These are phyloP conservation scores for Silurus asotus DNA, from an alignment of 2,113 vertebrate species.

Conservation along the genomic window DNA sequence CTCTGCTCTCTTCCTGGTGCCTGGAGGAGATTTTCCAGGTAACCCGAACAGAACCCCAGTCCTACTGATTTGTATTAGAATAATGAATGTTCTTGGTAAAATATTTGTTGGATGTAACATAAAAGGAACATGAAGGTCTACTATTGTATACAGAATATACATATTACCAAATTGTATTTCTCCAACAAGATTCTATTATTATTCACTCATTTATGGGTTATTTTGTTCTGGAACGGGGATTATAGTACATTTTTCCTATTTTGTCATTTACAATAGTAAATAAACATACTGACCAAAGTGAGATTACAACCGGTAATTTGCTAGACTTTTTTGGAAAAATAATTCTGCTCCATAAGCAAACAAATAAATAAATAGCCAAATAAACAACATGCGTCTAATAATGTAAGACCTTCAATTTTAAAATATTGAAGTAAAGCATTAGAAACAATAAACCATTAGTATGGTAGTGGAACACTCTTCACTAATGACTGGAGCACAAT, in stretches of 20 bases:
- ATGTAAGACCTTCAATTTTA: too few species aligned
- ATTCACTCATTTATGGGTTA: background rate
- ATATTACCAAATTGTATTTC: background rate
- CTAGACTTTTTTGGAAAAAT: background rate
- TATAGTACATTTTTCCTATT: background rate
- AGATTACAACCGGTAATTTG: background rate
- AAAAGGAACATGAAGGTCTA: background rate
- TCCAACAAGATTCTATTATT: background rate
- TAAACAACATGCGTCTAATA: too few species aligned
- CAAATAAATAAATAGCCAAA: background rate
- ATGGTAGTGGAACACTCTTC: background rate
- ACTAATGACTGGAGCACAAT: background rate
- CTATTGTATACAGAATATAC: background rate
- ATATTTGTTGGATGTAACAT: background rate
- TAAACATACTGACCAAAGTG: background rate
- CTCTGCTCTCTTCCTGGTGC: constrained; percentile 88
- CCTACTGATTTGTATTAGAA: background rate
- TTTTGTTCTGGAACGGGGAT: background rate
- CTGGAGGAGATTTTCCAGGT: constrained; percentile 88
- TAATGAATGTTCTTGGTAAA: background rate
- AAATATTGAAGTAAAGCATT: background rate
- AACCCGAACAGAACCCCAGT: background rate
- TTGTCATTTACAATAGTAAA: too few species aligned
- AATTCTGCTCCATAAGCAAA: background rate
- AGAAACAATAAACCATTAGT: background rate